Percentiles rank a stretch among this genome's conserved stretches.
phyloP scores from a whole-genome alignment of 2,888 invertebrate genomes.

The Stomorhina lunata region DNA sequence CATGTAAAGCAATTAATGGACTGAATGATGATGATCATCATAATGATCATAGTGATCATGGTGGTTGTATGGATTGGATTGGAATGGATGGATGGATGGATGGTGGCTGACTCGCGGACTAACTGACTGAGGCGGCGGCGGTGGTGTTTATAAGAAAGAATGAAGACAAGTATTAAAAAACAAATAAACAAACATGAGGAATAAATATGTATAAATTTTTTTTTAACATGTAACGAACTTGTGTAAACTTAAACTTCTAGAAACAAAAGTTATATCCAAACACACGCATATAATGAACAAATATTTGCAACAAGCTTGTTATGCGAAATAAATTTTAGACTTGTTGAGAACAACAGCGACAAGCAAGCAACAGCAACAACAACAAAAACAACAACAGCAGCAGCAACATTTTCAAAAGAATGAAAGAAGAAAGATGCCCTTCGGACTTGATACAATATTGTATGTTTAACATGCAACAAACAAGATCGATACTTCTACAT shows the following conservation, averaged over 20 bases:
- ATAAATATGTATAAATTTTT: no score
- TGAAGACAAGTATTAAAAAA: conserved; percentile 36
- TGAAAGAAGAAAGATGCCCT: conserved; percentile 51
- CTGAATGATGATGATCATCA: conserved; percentile 30
- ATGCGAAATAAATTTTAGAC: conserved; percentile 62
- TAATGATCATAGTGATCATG: conserved; percentile 17
- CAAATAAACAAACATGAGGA: conserved; percentile 59
- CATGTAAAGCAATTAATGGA: conserved; percentile 36
- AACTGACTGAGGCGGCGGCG: conserved; percentile 36
- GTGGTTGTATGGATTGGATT: conserved; percentile 28
- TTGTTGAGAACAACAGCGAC: conserved; percentile 50
- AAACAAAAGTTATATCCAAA: conserved; percentile 40
- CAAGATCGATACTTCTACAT: neutral
- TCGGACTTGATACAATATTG: conserved; percentile 52
- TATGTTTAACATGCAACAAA: conserved; percentile 34
- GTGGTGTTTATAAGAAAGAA: conserved; percentile 13
- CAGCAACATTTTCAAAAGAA: neutral
- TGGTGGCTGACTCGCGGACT: no score
- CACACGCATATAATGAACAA: conserved; percentile 21
- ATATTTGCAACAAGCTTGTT: conserved; percentile 56
- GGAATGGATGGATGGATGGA: neutral
- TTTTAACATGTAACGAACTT: conserved; percentile 58
- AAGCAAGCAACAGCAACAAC: conserved; percentile 20
- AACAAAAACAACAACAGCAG: conserved; percentile 18
- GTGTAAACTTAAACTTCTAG: conserved; percentile 48